A percentile compares a stretch with the other conserved stretches of the same genome.
Evolutionary conservation across 2,888 invertebrate species (phyloP).

Genomic region (Lymantria dispar): DNA sequence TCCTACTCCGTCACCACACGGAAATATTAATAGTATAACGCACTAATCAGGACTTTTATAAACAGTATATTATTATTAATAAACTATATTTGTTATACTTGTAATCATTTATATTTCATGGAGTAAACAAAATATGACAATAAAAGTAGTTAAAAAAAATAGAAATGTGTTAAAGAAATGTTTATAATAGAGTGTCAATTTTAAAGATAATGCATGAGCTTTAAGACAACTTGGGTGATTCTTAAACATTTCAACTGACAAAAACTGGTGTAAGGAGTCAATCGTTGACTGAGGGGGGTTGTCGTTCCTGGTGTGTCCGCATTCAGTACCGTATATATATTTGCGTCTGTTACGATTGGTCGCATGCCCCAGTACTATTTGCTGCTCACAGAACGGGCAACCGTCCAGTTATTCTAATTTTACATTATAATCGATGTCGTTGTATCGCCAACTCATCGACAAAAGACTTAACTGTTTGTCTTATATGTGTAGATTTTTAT

Average conservation of each 20-base stretch:
- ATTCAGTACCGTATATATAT: conserved; percentile 67
- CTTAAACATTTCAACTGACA: not conserved
- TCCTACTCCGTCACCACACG: no score
- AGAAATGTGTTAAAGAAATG: no score
- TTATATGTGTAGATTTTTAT: conserved; percentile 32
- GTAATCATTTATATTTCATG: no score
- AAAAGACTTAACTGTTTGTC: conserved; percentile 64
- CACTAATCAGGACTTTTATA: no score
- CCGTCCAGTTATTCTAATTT: conserved; percentile 82
- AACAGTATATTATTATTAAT: no score
- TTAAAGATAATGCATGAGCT: no score
- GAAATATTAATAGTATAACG: no score
- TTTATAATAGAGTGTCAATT: no score
- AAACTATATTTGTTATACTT: no score
- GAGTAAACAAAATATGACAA: no score
- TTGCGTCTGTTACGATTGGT: conserved; percentile 75
- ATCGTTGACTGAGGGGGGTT: conserved; percentile 38
- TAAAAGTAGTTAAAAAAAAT: no score
- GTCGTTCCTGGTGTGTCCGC: conserved; percentile 61
- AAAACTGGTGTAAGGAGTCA: conserved; percentile 2
- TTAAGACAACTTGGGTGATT: not conserved
- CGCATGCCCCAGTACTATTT: conserved; percentile 82
- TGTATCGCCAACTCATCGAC: conserved; percentile 71
- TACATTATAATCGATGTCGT: conserved; percentile 79
- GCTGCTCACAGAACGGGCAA: conserved; percentile 75